Base-by-base conservation (phyloP, 2,888 invertebrate species). In the Sipha maydis region DNA sequence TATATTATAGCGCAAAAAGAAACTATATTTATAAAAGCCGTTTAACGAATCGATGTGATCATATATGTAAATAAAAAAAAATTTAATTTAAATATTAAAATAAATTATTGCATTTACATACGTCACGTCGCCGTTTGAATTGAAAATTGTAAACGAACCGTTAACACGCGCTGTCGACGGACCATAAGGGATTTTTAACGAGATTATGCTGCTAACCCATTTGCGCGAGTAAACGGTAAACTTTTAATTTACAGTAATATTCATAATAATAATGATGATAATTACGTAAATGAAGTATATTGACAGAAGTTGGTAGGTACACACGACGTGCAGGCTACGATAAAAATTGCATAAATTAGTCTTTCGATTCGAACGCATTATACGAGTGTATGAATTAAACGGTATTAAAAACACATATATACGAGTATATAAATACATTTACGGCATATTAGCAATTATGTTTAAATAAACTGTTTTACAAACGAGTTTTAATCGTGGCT, bases 1-100 rank as follows among this genome's bases (percentile, higher is more conserved):
- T 14, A 14, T 48, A 14, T 48, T 48, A 14, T 14, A 3, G 25
- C 17, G n/a, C 25, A 28, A 83, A 80, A 83, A 71, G 8, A 83
- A 71, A 83, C 21, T 73, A 54, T 11, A 54, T 28, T 31, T 71
- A 21, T 71, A 82, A 48, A 69, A 82, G 82, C 31, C 82, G 69
- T 71, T 82, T 77, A 7, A 38, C 34, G 19, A 41, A 34, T 21
- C 34, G 19, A 38, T 11, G 69, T 28, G 25, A 19, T 7, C 61
- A 25, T 19, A 25, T 25, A 7, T 1, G 56, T 21, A 19, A 21
- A 25, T 0, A 25, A 4, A 61, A 25, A 61, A 21, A 21, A 61
- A 3, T 5, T 8, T 3, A 67, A 67, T n/a, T 67, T n/a, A 5
- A 28, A 69, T 11, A 28, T 11, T n/a, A 69, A 61, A 11, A 69